Evolutionary conservation across 2,888 invertebrate genomes (phyloP).

Genomic region (Strigamia transsilvanica): DNA sequence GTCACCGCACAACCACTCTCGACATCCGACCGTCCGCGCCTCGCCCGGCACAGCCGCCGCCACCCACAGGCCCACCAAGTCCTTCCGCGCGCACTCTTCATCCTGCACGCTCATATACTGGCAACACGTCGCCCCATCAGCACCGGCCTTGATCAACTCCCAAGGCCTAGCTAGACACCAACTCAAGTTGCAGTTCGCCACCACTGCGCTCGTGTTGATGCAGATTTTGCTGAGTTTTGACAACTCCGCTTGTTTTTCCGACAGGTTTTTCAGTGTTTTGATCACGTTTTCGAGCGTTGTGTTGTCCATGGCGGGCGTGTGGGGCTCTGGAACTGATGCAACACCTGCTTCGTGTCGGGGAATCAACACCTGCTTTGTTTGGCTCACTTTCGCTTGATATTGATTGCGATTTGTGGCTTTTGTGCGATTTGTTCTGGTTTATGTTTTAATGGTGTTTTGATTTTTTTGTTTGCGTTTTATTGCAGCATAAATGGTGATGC

Average conservation of each 20-base stretch:
- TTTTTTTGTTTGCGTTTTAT: constrained; percentile 51
- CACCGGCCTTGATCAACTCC: neutral
- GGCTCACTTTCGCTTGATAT: neutral
- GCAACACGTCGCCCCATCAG: neutral
- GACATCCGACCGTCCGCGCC: too few relatives aligned
- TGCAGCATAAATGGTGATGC: constrained; percentile 79
- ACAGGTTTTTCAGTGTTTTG: neutral
- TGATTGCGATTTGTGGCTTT: neutral
- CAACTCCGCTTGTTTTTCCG: neutral
- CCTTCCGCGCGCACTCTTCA: neutral
- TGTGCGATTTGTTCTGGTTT: neutral
- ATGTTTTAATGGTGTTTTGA: neutral
- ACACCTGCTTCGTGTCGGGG: neutral
- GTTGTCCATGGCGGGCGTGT: neutral
- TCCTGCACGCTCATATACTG: neutral
- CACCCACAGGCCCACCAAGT: neutral
- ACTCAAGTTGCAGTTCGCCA: neutral
- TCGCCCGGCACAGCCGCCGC: neutral
- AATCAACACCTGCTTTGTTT: neutral
- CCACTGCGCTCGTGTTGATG: neutral
- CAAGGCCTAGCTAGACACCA: neutral
- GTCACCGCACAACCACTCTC: too few relatives aligned
- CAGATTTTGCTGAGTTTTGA: neutral
- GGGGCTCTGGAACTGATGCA: neutral
- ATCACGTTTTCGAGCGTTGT: neutral